Base-by-base conservation (phyloP, 2,888 invertebrate genomes). In the Mythimna vitellina region DNA sequence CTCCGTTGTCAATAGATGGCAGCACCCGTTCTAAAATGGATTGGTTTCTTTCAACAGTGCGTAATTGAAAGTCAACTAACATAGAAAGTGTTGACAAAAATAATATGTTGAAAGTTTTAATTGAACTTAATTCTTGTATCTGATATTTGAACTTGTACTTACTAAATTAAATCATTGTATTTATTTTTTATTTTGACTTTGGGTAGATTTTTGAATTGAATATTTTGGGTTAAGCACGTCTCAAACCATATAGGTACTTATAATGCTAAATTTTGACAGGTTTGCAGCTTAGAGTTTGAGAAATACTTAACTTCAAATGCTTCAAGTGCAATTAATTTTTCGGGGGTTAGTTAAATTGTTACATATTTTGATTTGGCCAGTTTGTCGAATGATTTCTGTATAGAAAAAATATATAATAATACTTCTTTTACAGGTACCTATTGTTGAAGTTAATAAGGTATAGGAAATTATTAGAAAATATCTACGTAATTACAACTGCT, bases 1-100 rank as follows among this genome's bases (percentile, higher is more conserved):
- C 49, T 25, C 7, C 2, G 29, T 32, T 2, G 46, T 49, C 65
- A 70, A 70, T 78, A 89, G 89, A 83, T 89, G 89, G 88, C 88
- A 82, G 49, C 78, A 82, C 61, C 10, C 8, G 87, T 84, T 58
- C 64, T 54, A 29, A 73, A 73, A 70, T 51, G 25, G 1, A 20
- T 25, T 64, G 14, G 7, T 58, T 65, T 57, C 20, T 49, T 38
- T 42, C 10, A 63, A 32, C 22, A 10, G 14, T n/a, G 14, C 5
- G 4, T 20, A 25, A 42, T 51, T 25, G 25, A 53, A n/a, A 25
- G 35, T 4, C 6, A 12, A 14, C 17, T 17, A 10, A 22, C 12
- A 22, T 29, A 42, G 8, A 71, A 71, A 49, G 29, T 46, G 46
- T 49, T 29, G 20, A 49, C 1, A 9, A 8, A 22, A 46, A 46